phyloP scores from a whole-genome alignment of 2,888 invertebrate species.

The Scaptomyza caliginosa region DNA sequence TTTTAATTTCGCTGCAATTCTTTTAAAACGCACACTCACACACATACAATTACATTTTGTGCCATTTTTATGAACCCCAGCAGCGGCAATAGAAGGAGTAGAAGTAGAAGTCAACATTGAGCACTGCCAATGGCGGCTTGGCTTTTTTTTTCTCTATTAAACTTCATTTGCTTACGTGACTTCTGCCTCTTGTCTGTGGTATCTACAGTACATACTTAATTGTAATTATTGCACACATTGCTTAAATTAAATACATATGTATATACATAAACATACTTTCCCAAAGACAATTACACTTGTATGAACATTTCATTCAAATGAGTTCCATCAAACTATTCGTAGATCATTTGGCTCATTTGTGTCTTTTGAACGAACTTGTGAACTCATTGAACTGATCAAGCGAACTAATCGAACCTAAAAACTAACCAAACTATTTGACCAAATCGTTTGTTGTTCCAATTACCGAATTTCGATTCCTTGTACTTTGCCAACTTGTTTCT shows the following conservation, averaged over 20 bases:
- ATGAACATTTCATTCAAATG: too few species aligned
- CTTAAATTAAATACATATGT: conserved; percentile 22
- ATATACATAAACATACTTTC: too few species aligned
- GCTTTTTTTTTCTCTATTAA: conserved; percentile 47
- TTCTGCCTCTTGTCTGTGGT: conserved; percentile 14
- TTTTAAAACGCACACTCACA: conserved; percentile 45
- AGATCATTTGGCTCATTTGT: too few species aligned
- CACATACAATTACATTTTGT: conserved; percentile 10
- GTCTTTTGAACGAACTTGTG: too few species aligned
- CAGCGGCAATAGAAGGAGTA: not conserved
- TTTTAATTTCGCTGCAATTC: conserved; percentile 77
- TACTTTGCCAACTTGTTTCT: not conserved
- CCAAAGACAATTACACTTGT: too few species aligned
- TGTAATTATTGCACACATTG: conserved; percentile 47
- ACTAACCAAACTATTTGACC: too few species aligned
- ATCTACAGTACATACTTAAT: conserved; percentile 30
- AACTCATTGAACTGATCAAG: too few species aligned
- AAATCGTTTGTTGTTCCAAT: too few species aligned
- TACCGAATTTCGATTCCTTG: not conserved
- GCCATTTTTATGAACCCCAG: conserved; percentile 42
- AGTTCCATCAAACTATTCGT: too few species aligned
- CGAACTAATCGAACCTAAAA: too few species aligned
- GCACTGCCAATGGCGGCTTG: conserved; percentile 9
- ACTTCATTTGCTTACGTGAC: conserved; percentile 64
- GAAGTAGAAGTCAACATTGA: conserved; percentile 7